These are phyloP conservation scores for Anarhynchus alexandrinus DNA, from an alignment of 2,113 vertebrate species.

Conservation along the genomic window DNA sequence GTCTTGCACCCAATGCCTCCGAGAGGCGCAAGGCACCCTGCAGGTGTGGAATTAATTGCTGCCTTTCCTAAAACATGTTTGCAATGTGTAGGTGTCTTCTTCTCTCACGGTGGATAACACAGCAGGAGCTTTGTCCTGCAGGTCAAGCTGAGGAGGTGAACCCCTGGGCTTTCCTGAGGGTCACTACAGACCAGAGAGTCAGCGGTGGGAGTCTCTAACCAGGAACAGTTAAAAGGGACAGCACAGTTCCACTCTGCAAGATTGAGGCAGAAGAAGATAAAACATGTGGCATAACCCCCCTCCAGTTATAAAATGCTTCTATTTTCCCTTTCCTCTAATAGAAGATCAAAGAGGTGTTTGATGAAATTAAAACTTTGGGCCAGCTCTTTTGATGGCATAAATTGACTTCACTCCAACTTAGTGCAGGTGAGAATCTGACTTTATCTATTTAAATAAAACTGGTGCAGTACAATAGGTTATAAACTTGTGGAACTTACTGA, in stretches of 20 bases:
- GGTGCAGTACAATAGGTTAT: background rate
- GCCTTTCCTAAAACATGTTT: background rate
- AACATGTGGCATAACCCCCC: background rate
- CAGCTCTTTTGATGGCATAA: conserved; percentile 64
- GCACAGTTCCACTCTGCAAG: background rate
- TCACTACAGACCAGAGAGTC: background rate
- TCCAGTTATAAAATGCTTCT: background rate
- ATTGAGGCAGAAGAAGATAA: background rate
- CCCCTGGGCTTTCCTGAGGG: background rate
- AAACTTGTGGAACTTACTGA: background rate
- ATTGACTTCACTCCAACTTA: conserved; percentile 47
- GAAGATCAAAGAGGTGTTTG: conserved; percentile 60
- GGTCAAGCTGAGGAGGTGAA: rapidly evolving
- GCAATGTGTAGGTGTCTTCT: background rate
- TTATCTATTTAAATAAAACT: conserved; percentile 44
- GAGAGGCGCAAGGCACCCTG: background rate
- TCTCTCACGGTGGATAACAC: rapidly evolving
- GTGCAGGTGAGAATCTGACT: conserved; percentile 56
- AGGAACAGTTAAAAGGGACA: background rate
- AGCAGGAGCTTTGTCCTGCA: background rate
- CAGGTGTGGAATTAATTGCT: background rate
- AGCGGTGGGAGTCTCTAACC: rapidly evolving
- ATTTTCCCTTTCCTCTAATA: conserved; percentile 39
- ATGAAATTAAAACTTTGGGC: conserved; percentile 41
- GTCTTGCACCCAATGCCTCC: rapidly evolving